phyloP scores from a whole-genome alignment of 2,113 vertebrate genomes.

The Phodopus roborovskii region DNA sequence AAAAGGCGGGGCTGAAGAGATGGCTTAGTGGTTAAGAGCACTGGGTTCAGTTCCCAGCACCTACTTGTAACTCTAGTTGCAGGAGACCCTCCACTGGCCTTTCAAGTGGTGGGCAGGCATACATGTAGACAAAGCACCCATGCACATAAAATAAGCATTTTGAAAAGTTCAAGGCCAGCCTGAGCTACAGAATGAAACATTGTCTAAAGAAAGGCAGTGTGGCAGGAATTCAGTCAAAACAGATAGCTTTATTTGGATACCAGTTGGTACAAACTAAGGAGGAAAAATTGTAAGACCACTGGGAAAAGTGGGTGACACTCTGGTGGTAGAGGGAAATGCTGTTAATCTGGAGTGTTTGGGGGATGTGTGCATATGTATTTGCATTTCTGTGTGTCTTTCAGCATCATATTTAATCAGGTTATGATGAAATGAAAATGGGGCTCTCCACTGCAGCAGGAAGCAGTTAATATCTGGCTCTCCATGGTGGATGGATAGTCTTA shows the following conservation, averaged over 20 bases:
- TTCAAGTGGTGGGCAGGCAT: too few species aligned
- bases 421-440: neutral
- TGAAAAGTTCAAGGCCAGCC: neutral
- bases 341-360: neutral
- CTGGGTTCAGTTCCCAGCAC: neutral
- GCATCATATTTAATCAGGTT: rapidly evolving
- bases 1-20: neutral
- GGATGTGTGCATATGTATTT: neutral
- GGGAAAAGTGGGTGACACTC: neutral
- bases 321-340: neutral
- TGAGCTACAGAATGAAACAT: neutral
- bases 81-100: neutral
- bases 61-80: neutral
- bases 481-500: neutral
- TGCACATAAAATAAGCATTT: neutral
- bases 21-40: neutral
- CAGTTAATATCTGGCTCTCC: rapidly evolving
- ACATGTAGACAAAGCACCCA: neutral
- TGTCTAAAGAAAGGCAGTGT: neutral
- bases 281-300: neutral
- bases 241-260: neutral
- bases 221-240: neutral
- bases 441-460: neutral
- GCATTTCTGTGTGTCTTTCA: neutral
- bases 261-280: neutral